Evolutionary conservation across 2,888 invertebrate species (phyloP).

Genomic region (Empis stercorea): DNA sequence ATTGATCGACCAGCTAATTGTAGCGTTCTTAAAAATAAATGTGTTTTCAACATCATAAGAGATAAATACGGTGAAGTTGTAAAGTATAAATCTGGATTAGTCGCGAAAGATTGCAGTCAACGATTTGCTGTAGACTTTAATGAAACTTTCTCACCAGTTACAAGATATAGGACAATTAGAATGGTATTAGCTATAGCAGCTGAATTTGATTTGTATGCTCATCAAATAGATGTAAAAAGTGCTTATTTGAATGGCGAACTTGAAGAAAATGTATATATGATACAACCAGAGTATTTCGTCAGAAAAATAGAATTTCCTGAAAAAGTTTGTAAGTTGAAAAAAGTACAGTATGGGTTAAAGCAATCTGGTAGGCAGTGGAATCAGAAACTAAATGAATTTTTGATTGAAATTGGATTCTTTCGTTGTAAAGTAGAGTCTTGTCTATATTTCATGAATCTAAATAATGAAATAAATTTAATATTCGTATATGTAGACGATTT

Average conservation of each 20-base stretch:
- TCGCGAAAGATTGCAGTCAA: conserved; percentile 12
- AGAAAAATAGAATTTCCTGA: neutral
- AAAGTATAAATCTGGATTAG: neutral
- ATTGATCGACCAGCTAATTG: conserved; percentile 7
- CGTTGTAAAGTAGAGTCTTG: neutral
- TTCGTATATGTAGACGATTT: too few relatives aligned
- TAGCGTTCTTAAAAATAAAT: too few relatives aligned
- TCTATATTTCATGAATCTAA: too few relatives aligned
- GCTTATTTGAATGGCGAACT: conserved; percentile 9
- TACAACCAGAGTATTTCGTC: conserved; percentile 8
- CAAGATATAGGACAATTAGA: conserved; percentile 9
- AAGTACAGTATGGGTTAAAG: conserved; percentile 14
- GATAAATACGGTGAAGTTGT: too few relatives aligned
- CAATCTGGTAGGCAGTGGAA: conserved; percentile 13
- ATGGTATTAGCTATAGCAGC: conserved; percentile 10
- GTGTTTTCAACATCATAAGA: too few relatives aligned
- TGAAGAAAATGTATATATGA: conserved; percentile 8
- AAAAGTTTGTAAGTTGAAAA: conserved; percentile 10
- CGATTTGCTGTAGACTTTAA: conserved; percentile 12
- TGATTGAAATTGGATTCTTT: conserved; percentile 3
- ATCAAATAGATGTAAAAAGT: conserved; percentile 7
- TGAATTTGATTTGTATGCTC: conserved; percentile 7
- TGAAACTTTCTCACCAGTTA: conserved; percentile 14
- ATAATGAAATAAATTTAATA: too few relatives aligned
- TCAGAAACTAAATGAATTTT: conserved; percentile 3